Conservation (phyloP, 1,140 invertebrate species). For the Drosophila murphyi region DNA sequence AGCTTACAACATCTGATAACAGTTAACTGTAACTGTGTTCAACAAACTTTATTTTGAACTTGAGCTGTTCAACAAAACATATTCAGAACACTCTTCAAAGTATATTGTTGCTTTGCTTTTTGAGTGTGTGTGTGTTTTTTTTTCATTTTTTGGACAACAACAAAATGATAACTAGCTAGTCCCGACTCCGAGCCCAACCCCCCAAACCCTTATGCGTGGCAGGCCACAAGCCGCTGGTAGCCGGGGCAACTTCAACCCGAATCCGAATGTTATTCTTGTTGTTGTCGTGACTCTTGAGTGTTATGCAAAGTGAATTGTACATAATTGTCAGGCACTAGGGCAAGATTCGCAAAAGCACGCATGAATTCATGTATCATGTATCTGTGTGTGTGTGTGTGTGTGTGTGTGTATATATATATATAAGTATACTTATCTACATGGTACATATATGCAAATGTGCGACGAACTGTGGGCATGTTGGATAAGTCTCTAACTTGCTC, state of each 20-base stretch:
- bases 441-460: conserved; percentile 61
- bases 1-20: conserved; percentile 2
- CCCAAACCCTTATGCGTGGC: background rate
- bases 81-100: conserved; percentile 12
- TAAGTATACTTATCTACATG: conserved; percentile 18
- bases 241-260: conserved; percentile 28
- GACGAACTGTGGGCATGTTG: conserved; percentile 8
- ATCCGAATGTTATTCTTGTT: conserved; percentile 44
- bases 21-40: background rate
- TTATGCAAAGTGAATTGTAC: conserved; percentile 82
- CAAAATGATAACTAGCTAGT: conserved; percentile 48
- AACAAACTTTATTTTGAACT: background rate
- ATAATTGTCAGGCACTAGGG: conserved; percentile 69
- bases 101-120: conserved; percentile 3
- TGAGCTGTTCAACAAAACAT: conserved; percentile 6
- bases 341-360: conserved; percentile 1
- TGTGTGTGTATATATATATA: background rate
- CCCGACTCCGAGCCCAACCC: background rate
- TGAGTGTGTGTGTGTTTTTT: conserved; percentile 1
- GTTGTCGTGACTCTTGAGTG: conserved; percentile 54
- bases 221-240: conserved; percentile 34
- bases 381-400: background rate
- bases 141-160: conserved; percentile 30
- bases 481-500: conserved; percentile 4
- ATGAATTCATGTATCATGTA: background rate